Evolutionary conservation across 2,797 vertebrate genomes (phyloP).

Genomic region (Pitangus sulphuratus): DNA sequence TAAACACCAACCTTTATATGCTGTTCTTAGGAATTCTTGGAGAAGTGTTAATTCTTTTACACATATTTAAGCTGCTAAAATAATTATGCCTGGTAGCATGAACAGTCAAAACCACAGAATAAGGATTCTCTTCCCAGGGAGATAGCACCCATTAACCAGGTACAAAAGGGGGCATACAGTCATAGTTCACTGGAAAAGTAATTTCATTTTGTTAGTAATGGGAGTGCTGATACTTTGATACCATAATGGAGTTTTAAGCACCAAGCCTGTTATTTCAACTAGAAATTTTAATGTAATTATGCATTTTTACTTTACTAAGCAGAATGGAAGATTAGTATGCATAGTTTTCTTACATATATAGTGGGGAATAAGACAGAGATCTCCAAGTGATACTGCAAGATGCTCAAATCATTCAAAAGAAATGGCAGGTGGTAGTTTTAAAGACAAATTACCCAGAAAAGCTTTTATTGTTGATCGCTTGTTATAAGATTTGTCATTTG

Average conservation of each 20-base stretch:
- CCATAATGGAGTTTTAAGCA: slow-evolving; percentile 51
- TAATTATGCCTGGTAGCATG: background rate
- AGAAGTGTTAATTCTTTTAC: slow-evolving; percentile 34
- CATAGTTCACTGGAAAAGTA: slow-evolving; percentile 51
- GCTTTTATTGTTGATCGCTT: slow-evolving; percentile 73
- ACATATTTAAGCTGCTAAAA: slow-evolving; percentile 32
- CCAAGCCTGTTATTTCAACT: slow-evolving; percentile 55
- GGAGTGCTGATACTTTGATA: slow-evolving; percentile 48
- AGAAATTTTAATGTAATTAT: slow-evolving; percentile 61
- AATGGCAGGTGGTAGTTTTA: slow-evolving; percentile 60
- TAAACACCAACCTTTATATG: slow-evolving; percentile 14
- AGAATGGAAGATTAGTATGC: slow-evolving; percentile 35
- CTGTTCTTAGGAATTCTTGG: background rate
- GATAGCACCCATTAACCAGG: slow-evolving; percentile 48
- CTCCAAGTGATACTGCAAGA: slow-evolving; percentile 32
- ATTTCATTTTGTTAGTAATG: slow-evolving; percentile 56
- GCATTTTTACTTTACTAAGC: slow-evolving; percentile 60
- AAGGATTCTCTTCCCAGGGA: slow-evolving; percentile 30
- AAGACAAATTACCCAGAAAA: slow-evolving; percentile 71
- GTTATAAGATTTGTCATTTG: slow-evolving; percentile 71
- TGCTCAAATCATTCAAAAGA: slow-evolving; percentile 57
- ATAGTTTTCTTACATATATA: slow-evolving; percentile 20
- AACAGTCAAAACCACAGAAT: slow-evolving; percentile 3
- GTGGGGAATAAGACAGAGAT: background rate
- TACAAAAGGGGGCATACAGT: slow-evolving; percentile 15